Evolutionary conservation across 2,797 vertebrate genomes (phyloP), one percentile per base, ranked within the genome.

Genomic region (Rousettus madagascariensis): DNA sequence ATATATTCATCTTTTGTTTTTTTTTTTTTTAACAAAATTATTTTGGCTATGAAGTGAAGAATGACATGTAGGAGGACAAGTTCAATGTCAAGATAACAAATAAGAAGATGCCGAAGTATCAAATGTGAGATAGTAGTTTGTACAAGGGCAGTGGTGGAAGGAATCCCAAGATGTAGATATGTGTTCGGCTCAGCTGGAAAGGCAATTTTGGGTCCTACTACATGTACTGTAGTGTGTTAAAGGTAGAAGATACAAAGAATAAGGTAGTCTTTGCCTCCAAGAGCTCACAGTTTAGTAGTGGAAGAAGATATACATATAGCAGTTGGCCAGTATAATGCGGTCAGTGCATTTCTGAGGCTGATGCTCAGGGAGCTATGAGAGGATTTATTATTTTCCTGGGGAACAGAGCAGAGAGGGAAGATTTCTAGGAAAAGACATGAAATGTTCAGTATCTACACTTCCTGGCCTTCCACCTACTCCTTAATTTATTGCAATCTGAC

Each of bases 361-460:
- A 53, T 4, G 6, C n/a, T 10, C 5, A 20, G 49, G 4, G 16
- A 15, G 13, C 19, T 33, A 30, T 8, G 26, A 82, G 17, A 71
- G 11, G n/a, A n/a, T 36, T 33, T 22, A 4, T 12, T 26, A 63
- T 41, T 59, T 30, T 5, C 7, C 8, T 0, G 0, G n/a, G n/a
- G 19, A 36, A 30, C 38, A 55, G 33, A 38, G 24, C 8, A 66
- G 28, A 38, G 46, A 38, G 65, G 77, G 2, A 55, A 13, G 5
- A 63, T 41, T n/a, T 46, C 30, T 19, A 53, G 28, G 43, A 59
- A 80, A 30, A 74, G 12, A 79, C 9, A 78, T 5, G 57, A 46
- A 33, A 36, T 33, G 78, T 12, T 85, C 51, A 26, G 1, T n/a
- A 17, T 43, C 24, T 74, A 13, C 6, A 41, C 43, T 84, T 87